phyloP scores from a whole-genome alignment of 2,888 invertebrate genomes.

The Quadroppia sp. region DNA sequence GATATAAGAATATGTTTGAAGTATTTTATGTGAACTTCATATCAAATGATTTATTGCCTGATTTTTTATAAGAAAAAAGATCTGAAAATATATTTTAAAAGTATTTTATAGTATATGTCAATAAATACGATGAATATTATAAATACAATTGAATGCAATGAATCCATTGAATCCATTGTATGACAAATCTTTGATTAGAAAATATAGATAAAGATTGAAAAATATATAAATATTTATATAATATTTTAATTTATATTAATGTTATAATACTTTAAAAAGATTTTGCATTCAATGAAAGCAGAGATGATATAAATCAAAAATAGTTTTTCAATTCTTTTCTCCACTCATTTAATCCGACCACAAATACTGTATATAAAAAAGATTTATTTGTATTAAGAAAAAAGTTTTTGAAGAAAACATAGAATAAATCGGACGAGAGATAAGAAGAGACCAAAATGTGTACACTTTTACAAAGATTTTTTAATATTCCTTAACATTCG shows the following conservation, averaged over 20 bases:
- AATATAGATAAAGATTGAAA: too few relatives aligned
- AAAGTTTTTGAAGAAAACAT: not conserved
- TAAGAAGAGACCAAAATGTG: not conserved
- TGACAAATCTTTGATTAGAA: slow-evolving; percentile 16
- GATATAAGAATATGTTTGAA: not conserved
- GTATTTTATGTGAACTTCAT: slow-evolving; percentile 6
- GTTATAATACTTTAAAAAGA: too few relatives aligned
- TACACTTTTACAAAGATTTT: not conserved
- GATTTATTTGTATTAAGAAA: not conserved
- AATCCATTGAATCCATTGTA: not conserved
- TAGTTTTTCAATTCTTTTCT: too few relatives aligned
- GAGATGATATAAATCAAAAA: too few relatives aligned
- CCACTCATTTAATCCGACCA: too few relatives aligned
- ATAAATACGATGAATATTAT: not conserved
- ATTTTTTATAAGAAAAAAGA: not conserved
- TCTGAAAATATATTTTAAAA: not conserved
- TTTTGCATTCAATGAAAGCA: too few relatives aligned
- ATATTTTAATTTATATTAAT: too few relatives aligned
- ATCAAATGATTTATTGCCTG: slow-evolving; percentile 11
- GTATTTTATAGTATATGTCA: not conserved
- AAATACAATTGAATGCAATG: too few relatives aligned
- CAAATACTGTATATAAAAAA: not conserved
- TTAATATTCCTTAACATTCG: slow-evolving; percentile 1
- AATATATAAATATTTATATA: too few relatives aligned
- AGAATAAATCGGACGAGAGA: not conserved